These are phyloP conservation scores for Manis javanica DNA, from an alignment of 2,797 vertebrate species.

Conservation along the genomic window DNA sequence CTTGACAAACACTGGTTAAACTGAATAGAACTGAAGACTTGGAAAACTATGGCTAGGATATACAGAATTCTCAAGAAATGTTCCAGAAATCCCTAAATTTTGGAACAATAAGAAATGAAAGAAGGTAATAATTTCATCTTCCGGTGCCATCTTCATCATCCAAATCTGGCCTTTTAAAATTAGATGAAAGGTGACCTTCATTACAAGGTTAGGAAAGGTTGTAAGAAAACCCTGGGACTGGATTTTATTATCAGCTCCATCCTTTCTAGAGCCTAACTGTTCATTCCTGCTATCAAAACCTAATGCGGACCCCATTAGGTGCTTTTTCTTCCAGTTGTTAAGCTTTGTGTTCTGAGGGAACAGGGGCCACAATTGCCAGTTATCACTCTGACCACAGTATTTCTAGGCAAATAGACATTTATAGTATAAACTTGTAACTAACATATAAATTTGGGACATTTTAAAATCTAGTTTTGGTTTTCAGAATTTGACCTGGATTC, in stretches of 20 bases:
- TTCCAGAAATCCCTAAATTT: not conserved
- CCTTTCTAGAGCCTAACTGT: not conserved
- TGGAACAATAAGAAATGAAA: not conserved
- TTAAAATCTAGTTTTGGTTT: not conserved
- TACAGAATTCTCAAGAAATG: not conserved
- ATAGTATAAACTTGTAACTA: not conserved
- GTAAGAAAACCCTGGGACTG: not conserved
- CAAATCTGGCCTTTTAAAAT: not conserved
- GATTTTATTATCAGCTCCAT: not conserved
- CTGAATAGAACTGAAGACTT: not conserved
- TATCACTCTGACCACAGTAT: not conserved
- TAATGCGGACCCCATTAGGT: not conserved
- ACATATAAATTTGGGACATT: not conserved
- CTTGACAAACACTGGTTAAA: not conserved
- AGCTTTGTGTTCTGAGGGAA: not conserved
- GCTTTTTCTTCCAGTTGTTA: not conserved
- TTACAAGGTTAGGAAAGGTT: not conserved
- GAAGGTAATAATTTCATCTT: not conserved
- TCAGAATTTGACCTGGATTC: slow-evolving; percentile 10
- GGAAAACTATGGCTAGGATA: not conserved
- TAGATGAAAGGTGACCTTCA: not conserved
- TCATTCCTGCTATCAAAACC: not conserved
- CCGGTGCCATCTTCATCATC: not conserved
- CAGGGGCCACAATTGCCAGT: not conserved
- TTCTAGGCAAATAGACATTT: not conserved